Evolutionary conservation across 2,888 invertebrate species (phyloP), one percentile per base, ranked within the genome.

Genomic region (Keiferia lycopersicella): DNA sequence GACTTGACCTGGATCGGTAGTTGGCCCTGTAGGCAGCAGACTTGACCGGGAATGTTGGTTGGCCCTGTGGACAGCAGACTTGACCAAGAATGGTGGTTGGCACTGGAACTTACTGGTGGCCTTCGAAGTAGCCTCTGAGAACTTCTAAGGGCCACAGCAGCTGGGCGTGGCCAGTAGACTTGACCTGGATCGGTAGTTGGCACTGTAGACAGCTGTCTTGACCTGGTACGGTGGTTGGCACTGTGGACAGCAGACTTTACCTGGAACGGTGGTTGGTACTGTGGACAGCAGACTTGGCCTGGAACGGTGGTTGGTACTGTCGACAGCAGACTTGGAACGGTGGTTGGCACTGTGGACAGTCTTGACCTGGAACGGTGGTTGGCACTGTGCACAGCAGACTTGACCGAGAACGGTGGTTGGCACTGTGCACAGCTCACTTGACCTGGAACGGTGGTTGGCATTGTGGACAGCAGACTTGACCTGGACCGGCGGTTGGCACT

Each of bases 91-190:
- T 26, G 26, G 26, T 4, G 26, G 26, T 26, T 26, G 93, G 85
- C 11, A 11, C 8, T 38, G 39, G 14, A n/a, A 78, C 85, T 83
- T 72, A 89, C 89, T 79, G 41, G 85, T 83, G 12, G 75, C 63
- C 66, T 85, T 87, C 14, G 80, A 66, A 11, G 87, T 89, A 7
- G 79, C 87, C 66, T 91, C 90, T 6, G 91, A 89, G 68, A 86
- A 84, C 41, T 91, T 90, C 10, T 91, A 90, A 1, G 87, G 87
- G 59, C 90, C 91, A 62, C 76, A 78, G 0, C 90, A 83, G 68
- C 87, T 86, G 1, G 85, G 83, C 82, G 80, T 81, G 14, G 89
- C n/a, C 81, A 61, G 84, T 76, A 66, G 92, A 79, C 69, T 26
- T 6, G 6, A 26, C 26, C 26, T 26, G 26, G 26, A 26, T 4